Evolutionary conservation across 2,113 vertebrate genomes (phyloP).

Genomic region (Syngnathoides biaculeatus): DNA sequence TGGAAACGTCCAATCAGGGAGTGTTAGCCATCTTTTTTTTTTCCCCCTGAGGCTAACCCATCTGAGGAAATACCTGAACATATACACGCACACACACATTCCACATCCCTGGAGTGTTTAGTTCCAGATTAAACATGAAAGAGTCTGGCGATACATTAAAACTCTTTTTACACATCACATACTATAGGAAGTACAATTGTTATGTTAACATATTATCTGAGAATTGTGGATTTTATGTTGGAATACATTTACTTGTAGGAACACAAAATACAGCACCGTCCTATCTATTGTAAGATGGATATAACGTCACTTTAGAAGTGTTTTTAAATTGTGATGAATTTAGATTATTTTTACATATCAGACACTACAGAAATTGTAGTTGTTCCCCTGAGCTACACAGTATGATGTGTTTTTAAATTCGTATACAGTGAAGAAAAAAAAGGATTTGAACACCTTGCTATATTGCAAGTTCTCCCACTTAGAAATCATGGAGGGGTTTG

Average conservation of each 20-base stretch:
- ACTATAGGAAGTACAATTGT: background rate
- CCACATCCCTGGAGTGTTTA: background rate
- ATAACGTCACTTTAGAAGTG: background rate
- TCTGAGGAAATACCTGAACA: slow-evolving; percentile 59
- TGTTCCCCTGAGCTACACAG: background rate
- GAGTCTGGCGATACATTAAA: background rate
- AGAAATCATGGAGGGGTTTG: no score
- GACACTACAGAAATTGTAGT: background rate
- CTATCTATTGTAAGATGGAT: background rate
- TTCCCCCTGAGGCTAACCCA: slow-evolving; percentile 46
- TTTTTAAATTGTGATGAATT: background rate
- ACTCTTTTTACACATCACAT: background rate
- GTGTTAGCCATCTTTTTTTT: slow-evolving; percentile 60
- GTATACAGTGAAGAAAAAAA: background rate
- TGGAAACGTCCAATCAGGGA: slow-evolving; percentile 80
- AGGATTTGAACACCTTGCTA: background rate
- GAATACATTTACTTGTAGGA: background rate
- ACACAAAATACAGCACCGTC: background rate
- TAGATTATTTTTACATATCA: background rate
- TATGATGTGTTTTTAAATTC: no score
- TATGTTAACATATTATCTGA: background rate
- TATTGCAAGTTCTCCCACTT: no score
- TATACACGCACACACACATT: slow-evolving; percentile 14
- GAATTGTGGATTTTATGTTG: background rate
- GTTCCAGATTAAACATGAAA: background rate